Evolutionary conservation across 1,140 invertebrate species (phyloP).

Genomic region (Ostrea denselamellosa): DNA sequence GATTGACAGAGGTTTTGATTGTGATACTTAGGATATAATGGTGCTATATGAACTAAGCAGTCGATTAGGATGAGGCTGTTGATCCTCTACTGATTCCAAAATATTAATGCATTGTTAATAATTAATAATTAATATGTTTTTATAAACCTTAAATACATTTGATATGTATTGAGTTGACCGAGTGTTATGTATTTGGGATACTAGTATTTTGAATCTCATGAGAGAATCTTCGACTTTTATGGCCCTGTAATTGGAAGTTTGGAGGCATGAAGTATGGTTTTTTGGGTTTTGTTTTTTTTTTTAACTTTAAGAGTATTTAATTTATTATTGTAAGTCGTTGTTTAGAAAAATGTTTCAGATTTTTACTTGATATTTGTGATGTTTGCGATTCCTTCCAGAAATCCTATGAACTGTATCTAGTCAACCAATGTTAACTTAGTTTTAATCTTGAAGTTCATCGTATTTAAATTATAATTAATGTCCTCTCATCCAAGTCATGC

Average conservation of each 20-base stretch:
- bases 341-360: background rate
- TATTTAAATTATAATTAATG: background rate
- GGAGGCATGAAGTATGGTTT: background rate
- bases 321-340: background rate
- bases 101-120: too few relatives aligned
- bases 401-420: slow-evolving; percentile 14
- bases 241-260: too few relatives aligned
- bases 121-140: background rate
- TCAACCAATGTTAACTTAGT: slow-evolving; percentile 1
- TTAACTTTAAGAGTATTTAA: background rate
- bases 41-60: background rate
- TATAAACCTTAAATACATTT: background rate
- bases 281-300: background rate
- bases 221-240: too few relatives aligned
- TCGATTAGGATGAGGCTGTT: background rate
- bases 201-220: background rate
- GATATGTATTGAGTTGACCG: background rate
- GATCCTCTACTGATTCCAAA: too few relatives aligned
- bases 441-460: background rate
- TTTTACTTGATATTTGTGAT: slow-evolving; percentile 5
- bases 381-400: slow-evolving; percentile 8
- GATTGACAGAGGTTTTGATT: background rate
- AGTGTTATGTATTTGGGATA: background rate
- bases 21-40: slow-evolving; percentile 1
- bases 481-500: background rate